Percentiles rank a stretch among this genome's conserved stretches.
Evolutionary conservation across 2,888 invertebrate genomes (phyloP).

Genomic region (Cephalotes varians): DNA sequence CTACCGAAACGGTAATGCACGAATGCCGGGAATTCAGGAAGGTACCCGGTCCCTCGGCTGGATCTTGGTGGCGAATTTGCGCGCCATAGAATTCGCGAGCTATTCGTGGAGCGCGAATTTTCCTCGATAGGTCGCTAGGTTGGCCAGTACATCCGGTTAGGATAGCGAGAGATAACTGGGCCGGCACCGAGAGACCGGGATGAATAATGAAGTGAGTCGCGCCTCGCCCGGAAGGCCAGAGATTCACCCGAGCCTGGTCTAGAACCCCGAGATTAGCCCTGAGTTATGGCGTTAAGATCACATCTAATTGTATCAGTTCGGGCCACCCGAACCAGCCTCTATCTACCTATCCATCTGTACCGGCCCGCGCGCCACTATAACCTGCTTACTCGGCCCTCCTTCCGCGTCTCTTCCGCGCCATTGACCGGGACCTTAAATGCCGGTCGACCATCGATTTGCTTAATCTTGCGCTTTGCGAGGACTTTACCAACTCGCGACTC

Average conservation of each 20-base stretch:
- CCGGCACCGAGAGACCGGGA: constrained; percentile 79
- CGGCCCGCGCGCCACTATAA: constrained; percentile 66
- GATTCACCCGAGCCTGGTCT: constrained; percentile 75
- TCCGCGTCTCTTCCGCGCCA: constrained; percentile 82
- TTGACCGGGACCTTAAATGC: constrained; percentile 83
- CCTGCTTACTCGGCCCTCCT: constrained; percentile 78
- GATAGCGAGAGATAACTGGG: constrained; percentile 80
- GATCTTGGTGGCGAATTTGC: constrained; percentile 55
- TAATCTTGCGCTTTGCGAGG: constrained; percentile 79
- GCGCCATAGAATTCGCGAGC: constrained; percentile 75
- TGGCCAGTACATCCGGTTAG: constrained; percentile 74
- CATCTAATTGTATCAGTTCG: constrained; percentile 86
- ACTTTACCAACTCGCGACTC: constrained; percentile 72
- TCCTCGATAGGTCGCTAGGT: constrained; percentile 77
- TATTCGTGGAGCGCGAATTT: constrained; percentile 74
- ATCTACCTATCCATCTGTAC: constrained; percentile 84
- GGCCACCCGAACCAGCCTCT: constrained; percentile 79
- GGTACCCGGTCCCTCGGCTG: constrained; percentile 31
- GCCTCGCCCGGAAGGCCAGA: constrained; percentile 82
- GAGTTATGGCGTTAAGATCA: constrained; percentile 85
- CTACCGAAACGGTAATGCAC: constrained; percentile 48
- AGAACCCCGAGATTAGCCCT: constrained; percentile 83
- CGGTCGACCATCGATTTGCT: constrained; percentile 80
- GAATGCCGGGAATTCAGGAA: constrained; percentile 53
- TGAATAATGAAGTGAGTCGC: constrained; percentile 86